Percentiles rank a stretch among this genome's conserved stretches.
phyloP scores from a whole-genome alignment of 92 coral and sea anemone genomes.

The Muricea muricata region DNA sequence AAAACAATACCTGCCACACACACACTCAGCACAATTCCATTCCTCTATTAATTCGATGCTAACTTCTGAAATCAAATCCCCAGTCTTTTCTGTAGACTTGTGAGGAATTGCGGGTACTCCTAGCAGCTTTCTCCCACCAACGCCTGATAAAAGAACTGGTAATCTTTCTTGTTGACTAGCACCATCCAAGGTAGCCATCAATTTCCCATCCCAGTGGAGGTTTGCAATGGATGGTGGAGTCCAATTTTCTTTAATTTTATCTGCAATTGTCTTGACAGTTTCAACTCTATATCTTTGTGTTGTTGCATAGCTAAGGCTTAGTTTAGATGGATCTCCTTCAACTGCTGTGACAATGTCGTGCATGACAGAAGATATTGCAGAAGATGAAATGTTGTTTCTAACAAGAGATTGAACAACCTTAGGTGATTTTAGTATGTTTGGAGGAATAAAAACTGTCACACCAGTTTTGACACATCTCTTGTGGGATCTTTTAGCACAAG shows the following conservation, averaged over 20 bases:
- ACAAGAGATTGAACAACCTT: background rate
- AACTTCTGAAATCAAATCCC: background rate
- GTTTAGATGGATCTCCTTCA: background rate
- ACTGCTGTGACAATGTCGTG: background rate
- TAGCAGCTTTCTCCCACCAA: background rate
- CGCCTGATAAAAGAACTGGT: slow-evolving; percentile 4
- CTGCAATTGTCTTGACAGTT: background rate
- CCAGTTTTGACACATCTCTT: background rate
- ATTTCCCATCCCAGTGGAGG: slow-evolving; percentile 10
- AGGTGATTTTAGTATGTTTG: background rate
- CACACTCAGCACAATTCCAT: slow-evolving; percentile 1
- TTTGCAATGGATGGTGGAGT: background rate
- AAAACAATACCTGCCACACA: background rate
- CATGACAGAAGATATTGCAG: background rate
- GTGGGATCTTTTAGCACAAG: background rate
- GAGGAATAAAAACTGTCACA: background rate
- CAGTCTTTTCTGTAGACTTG: slow-evolving; percentile 8
- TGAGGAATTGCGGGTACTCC: background rate
- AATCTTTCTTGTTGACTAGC: background rate
- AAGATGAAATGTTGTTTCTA: background rate
- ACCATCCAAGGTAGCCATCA: slow-evolving; percentile 7
- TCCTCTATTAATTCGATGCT: background rate
- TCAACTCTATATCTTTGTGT: background rate
- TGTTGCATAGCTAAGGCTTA: background rate
- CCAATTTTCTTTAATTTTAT: background rate